These are phyloP conservation scores for Armadillidium nasatum DNA, from an alignment of 1,140 invertebrate species.

Conservation along the genomic window DNA sequence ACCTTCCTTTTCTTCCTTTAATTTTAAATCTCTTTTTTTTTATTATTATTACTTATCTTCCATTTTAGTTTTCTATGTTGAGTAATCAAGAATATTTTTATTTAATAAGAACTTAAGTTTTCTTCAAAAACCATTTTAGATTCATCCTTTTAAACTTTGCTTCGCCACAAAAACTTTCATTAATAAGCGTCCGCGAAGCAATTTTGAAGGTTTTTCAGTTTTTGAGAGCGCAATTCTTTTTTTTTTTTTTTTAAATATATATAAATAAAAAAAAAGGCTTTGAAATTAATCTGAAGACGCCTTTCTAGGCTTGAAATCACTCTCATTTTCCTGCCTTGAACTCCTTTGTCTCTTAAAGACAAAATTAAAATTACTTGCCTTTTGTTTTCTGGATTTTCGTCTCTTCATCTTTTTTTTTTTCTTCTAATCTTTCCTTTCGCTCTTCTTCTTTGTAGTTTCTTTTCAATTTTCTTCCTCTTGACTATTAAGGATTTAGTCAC, in stretches of 20 bases:
- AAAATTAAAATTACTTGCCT: constrained; percentile 3
- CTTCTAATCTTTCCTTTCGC: neutral
- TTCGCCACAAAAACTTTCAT: constrained; percentile 3
- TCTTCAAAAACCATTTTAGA: neutral
- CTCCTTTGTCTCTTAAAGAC: neutral
- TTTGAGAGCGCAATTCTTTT: neutral
- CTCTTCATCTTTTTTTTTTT: neutral
- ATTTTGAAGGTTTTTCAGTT: constrained; percentile 11
- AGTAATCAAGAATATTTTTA: neutral
- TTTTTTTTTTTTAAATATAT: neutral
- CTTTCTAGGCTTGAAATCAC: neutral
- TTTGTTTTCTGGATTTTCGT: neutral
- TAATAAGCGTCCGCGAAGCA: constrained; percentile 2
- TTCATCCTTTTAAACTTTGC: neutral
- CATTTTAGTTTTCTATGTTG: too few species aligned
- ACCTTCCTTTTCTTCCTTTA: too few species aligned
- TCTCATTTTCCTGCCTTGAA: constrained; percentile 1
- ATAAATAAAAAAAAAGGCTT: neutral
- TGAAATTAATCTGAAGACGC: constrained; percentile 10
- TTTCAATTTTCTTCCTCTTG: too few species aligned
- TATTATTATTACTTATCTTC: too few species aligned
- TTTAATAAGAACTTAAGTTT: neutral
- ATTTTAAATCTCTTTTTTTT: too few species aligned
- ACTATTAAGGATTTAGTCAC: too few species aligned
- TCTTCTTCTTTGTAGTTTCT: too few species aligned